phyloP scores from a whole-genome alignment of 2,888 invertebrate species.

The Homarus gammarus region DNA sequence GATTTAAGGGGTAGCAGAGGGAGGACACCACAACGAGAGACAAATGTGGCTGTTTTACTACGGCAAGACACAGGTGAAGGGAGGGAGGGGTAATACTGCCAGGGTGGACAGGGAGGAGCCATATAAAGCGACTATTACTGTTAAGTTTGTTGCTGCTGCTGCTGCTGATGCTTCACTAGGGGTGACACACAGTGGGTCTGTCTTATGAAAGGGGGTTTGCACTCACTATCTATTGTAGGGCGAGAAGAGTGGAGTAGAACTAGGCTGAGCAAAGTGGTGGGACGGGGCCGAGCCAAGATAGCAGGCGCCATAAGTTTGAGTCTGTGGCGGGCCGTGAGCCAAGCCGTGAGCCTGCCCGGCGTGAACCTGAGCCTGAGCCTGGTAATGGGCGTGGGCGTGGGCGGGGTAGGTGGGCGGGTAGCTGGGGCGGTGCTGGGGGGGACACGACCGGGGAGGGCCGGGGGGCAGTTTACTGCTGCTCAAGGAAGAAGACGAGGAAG shows the following conservation, averaged over 20 bases:
- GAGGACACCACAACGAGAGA: too few relatives aligned
- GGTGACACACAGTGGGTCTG: slow-evolving; percentile 58
- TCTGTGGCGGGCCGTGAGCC: slow-evolving; percentile 68
- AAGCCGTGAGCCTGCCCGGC: slow-evolving; percentile 69
- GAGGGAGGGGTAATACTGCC: not conserved
- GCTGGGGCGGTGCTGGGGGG: slow-evolving; percentile 68
- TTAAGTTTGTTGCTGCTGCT: slow-evolving; percentile 27
- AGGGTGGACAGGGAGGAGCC: not conserved
- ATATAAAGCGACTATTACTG: slow-evolving; percentile 32
- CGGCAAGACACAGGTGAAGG: not conserved
- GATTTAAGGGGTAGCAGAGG: not conserved
- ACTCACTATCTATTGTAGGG: slow-evolving; percentile 76
- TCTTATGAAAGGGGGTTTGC: slow-evolving; percentile 62
- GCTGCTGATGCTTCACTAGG: slow-evolving; percentile 42
- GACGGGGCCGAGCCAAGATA: slow-evolving; percentile 74
- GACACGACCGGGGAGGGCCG: slow-evolving; percentile 52
- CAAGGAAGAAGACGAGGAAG: slow-evolving; percentile 66
- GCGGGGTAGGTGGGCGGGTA: slow-evolving; percentile 62
- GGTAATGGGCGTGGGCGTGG: slow-evolving; percentile 71
- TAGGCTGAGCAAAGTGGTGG: slow-evolving; percentile 74
- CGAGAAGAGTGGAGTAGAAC: slow-evolving; percentile 75
- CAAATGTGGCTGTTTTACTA: too few relatives aligned
- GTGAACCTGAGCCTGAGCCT: slow-evolving; percentile 67
- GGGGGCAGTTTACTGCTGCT: slow-evolving; percentile 66
- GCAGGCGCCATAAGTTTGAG: slow-evolving; percentile 73